Base-by-base conservation (phyloP, 2,113 vertebrate genomes). In the Dromas ardeola region DNA sequence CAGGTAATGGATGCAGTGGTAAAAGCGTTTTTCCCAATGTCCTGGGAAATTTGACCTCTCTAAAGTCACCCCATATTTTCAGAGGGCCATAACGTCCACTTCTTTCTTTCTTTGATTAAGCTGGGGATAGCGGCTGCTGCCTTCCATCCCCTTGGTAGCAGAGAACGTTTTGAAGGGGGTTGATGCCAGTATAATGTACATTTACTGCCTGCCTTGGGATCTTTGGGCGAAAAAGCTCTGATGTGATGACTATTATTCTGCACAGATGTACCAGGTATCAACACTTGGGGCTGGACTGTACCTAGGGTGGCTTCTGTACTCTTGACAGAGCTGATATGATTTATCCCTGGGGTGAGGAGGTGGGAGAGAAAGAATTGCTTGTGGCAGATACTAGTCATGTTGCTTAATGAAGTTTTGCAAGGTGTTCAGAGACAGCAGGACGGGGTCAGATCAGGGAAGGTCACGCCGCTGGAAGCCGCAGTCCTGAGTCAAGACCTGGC, bases 341-440 rank as follows among this genome's bases (percentile, higher is more conserved):
- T 92, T 95, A 91, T 95, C 91, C 94, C 88, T 34, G 77, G 88
- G 77, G 92, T 90, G 92, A 94, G 81, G 73, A 92, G 83, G 88
- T 86, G 80, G 88, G 86, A 93, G 77, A 93, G 94, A 79, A 93
- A 63, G 90, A 95, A 95, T 83, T 88, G 90, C 80, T 92, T 88
- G 76, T 92, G 95, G 92, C 97, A 95, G 92, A 79, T 81, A 95
- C 86, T 36, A 87, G 92, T 86, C 91, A 74, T 92, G 80, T 59
- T 84, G 90, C 88, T 92, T 96, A 95, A 96, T 91, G 90, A 92
- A 97, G 92, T 94, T 93, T 93, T 94, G 95, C 88, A 95, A 88
- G 77, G 95, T 95, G 88, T 71, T 97, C 93, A 66, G 86, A 96
- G 88, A 45, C 77, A 89, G 86, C 81, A 74, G 94, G 83, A 92